Percentiles rank a stretch among this genome's conserved stretches.
Evolutionary conservation across 2,797 vertebrate species (phyloP).

Genomic region (Channa striata): DNA sequence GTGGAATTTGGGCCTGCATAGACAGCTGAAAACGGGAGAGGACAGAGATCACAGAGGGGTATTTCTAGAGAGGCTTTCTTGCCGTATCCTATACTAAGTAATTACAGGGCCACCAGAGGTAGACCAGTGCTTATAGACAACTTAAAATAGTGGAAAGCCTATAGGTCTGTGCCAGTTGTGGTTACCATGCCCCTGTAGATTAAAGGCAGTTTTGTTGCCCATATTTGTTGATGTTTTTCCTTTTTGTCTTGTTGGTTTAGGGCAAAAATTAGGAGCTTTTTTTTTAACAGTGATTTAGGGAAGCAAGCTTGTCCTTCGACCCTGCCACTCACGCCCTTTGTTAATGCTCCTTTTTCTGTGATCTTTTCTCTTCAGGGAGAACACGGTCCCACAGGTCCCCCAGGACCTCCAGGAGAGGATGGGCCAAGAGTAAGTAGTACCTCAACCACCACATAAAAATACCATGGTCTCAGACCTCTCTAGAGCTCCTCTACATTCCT

Average conservation of each 20-base stretch:
- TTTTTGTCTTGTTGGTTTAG: constrained; percentile 40
- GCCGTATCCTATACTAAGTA: constrained; percentile 77
- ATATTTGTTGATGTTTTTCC: constrained; percentile 30
- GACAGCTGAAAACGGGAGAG: constrained; percentile 38
- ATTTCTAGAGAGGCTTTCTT: constrained; percentile 73
- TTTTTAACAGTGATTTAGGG: constrained; percentile 3
- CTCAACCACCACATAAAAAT: neutral
- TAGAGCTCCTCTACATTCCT: constrained; percentile 1
- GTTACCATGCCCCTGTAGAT: constrained; percentile 62
- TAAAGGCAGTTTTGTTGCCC: constrained; percentile 51
- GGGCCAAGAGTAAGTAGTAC: constrained; percentile 90
- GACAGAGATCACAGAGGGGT: constrained; percentile 75
- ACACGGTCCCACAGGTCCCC: constrained; percentile 89
- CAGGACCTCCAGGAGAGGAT: constrained; percentile 95
- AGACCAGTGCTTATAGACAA: constrained; percentile 60
- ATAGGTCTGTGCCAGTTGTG: constrained; percentile 67
- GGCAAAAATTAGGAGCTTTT: constrained; percentile 23
- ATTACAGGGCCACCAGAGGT: constrained; percentile 78
- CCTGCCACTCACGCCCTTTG: constrained; percentile 20
- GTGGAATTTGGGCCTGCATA: constrained; percentile 46
- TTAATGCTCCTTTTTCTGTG: constrained; percentile 29
- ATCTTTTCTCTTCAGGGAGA: constrained; percentile 87
- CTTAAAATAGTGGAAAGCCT: constrained; percentile 74
- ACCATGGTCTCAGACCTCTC: neutral
- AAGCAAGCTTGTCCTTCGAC: constrained; percentile 16